Percentiles rank a stretch among this genome's conserved stretches.
These are phyloP conservation scores for Variabilichromis moorii DNA, from an alignment of 2,113 vertebrate species.

Conservation along the genomic window DNA sequence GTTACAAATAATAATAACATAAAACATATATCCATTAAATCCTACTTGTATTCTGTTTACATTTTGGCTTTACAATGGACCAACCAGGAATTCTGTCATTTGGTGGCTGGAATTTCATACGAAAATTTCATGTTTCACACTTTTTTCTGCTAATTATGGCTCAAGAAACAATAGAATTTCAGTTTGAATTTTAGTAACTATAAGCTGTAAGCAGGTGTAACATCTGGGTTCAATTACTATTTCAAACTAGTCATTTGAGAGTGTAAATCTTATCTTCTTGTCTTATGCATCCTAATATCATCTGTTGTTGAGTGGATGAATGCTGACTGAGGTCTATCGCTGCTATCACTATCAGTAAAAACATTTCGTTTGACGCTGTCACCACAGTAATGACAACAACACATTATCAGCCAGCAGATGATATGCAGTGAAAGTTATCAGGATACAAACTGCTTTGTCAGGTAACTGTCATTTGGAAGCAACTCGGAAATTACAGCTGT, in stretches of 20 bases:
- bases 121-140: background rate
- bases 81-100: background rate
- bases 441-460: background rate
- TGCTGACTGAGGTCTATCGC: background rate
- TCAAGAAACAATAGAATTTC: background rate
- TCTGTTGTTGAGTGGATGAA: background rate
- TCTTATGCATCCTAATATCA: background rate
- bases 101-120: fast-evolving
- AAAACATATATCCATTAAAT: background rate
- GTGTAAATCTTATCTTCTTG: background rate
- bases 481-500: background rate
- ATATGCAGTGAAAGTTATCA: background rate
- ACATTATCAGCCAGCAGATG: background rate
- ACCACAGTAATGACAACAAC: background rate
- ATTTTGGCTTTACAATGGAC: background rate
- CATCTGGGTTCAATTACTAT: background rate
- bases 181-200: background rate
- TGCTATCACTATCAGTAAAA: background rate
- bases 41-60: background rate
- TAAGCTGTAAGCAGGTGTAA: background rate
- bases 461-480: background rate
- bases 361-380: background rate
- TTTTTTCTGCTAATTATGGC: background rate
- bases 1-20: background rate
- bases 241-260: background rate